Evolutionary conservation across 2,888 invertebrate genomes (phyloP).

Genomic region (Mimachlamys varia): DNA sequence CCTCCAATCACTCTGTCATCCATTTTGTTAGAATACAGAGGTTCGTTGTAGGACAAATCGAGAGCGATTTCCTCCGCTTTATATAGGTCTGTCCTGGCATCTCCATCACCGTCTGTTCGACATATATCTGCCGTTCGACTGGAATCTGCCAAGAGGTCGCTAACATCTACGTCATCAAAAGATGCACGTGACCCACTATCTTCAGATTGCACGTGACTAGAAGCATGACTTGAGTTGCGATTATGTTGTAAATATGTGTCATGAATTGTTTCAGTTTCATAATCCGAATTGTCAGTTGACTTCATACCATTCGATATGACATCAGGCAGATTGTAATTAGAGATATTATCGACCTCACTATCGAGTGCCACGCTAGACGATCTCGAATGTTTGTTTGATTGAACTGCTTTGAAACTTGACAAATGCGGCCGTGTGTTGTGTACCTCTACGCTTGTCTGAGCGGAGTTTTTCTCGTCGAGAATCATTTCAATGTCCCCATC

Average conservation of each 20-base stretch:
- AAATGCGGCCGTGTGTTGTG: constrained; percentile 40
- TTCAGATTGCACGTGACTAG: background rate
- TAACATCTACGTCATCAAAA: constrained; percentile 12
- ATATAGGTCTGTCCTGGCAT: background rate
- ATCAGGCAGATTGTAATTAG: background rate
- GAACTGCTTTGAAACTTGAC: constrained; percentile 10
- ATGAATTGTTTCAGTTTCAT: background rate
- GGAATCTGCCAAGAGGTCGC: background rate
- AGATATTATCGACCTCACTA: background rate
- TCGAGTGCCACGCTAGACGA: background rate
- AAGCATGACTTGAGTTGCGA: background rate
- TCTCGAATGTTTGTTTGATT: background rate
- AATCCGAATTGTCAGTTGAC: background rate
- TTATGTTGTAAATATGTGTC: background rate
- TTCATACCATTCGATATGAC: background rate
- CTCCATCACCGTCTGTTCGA: background rate
- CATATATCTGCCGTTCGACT: background rate
- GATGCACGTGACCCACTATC: background rate
- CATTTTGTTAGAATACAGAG: background rate
- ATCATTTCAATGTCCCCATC: constrained; percentile 67
- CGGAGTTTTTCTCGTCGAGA: constrained; percentile 45
- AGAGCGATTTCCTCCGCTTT: background rate
- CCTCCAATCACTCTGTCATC: background rate
- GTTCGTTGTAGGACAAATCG: background rate
- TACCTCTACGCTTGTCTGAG: constrained; percentile 39